phyloP scores from a whole-genome alignment of 2,113 vertebrate genomes.

The Seriola quinqueradiata region DNA sequence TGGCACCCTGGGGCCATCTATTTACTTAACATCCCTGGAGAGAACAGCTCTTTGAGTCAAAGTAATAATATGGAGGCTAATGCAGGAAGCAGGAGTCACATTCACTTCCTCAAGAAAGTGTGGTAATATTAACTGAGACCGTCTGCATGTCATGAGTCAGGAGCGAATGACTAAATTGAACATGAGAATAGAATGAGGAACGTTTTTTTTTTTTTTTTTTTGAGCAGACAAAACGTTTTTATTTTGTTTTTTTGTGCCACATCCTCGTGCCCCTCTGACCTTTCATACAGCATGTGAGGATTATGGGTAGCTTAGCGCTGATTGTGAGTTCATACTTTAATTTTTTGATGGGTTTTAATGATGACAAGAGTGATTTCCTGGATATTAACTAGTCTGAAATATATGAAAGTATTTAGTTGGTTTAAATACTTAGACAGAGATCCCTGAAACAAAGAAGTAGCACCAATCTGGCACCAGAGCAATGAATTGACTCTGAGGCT shows the following conservation, averaged over 20 bases:
- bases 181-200: conserved; percentile 57
- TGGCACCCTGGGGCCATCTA: background rate
- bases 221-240: background rate
- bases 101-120: conserved; percentile 27
- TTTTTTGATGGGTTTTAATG: background rate
- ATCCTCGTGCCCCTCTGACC: background rate
- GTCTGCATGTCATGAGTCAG: conserved; percentile 40
- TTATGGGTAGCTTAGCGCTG: background rate
- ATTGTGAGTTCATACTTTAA: background rate
- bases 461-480: background rate
- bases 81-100: conserved; percentile 1
- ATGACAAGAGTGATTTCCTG: conserved; percentile 3
- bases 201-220: background rate
- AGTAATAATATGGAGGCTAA: background rate
- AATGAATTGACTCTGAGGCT: background rate
- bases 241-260: conserved; percentile 13
- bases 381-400: background rate
- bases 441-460: background rate
- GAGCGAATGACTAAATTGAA: conserved; percentile 40
- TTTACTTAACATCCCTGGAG: background rate
- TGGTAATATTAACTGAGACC: conserved; percentile 20
- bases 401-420: background rate
- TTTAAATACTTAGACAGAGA: no score
- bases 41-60: background rate
- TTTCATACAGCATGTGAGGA: conserved; percentile 4